A percentile compares a stretch with the other conserved stretches of the same genome.
Conservation (phyloP, 2,797 vertebrate genomes). For the Rhincodon typus region DNA sequence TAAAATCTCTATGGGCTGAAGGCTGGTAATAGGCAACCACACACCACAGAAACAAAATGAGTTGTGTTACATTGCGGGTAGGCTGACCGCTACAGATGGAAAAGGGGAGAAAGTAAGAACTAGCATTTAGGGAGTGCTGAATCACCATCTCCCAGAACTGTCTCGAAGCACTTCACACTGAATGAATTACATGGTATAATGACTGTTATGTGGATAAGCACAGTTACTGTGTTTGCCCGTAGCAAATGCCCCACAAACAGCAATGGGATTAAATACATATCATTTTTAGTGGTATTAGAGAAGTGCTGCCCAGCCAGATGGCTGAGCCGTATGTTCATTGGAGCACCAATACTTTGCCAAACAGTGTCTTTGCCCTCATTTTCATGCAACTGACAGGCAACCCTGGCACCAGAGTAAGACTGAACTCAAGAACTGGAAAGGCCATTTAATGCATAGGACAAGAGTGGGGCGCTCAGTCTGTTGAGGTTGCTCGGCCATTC, state of each 20-base stretch:
- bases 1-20: neutral
- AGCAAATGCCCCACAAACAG: neutral
- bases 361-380: neutral
- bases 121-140: neutral
- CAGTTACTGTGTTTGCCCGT: neutral
- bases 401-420: neutral
- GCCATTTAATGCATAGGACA: too few species aligned
- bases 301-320: neutral
- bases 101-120: neutral
- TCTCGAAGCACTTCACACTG: neutral
- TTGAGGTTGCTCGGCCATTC: too few species aligned
- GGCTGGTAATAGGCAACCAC: neutral
- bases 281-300: neutral
- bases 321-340: neutral
- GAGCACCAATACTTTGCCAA: neutral
- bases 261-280: neutral
- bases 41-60: neutral
- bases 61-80: neutral
- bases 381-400: neutral
- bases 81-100: neutral
- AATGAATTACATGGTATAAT: neutral
- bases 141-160: neutral
- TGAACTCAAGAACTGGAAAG: neutral
- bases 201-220: neutral
- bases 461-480: too few species aligned